These are phyloP conservation scores for Lemur catta DNA, from an alignment of 2,797 vertebrate genomes.

Conservation along the genomic window DNA sequence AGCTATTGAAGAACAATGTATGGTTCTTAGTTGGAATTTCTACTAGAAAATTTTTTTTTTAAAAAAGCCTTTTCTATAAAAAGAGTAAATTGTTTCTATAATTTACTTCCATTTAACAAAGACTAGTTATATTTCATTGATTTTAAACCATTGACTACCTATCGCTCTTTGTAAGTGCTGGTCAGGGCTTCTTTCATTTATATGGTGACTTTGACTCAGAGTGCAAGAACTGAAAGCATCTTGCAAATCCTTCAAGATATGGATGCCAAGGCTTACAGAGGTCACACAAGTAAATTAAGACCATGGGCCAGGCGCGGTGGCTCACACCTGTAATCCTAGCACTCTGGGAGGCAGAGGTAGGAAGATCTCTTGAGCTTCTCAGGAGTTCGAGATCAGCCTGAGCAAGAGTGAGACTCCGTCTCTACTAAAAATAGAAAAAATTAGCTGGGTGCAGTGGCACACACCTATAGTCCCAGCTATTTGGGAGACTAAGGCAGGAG, in stretches of 20 bases:
- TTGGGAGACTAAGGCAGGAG: neutral
- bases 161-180: neutral
- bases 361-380: too few relatives aligned
- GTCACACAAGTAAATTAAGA: neutral
- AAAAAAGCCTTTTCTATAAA: neutral
- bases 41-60: neutral
- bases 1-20: neutral
- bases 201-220: neutral
- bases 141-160: neutral
- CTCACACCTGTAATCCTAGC: too few relatives aligned
- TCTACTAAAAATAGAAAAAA: too few relatives aligned
- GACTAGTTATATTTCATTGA: neutral
- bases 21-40: neutral
- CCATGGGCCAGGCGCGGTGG: too few relatives aligned
- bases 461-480: neutral
- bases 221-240: neutral
- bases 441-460: too few relatives aligned
- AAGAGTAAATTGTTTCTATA: slow-evolving; percentile 20
- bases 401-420: too few relatives aligned
- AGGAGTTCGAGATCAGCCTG: too few relatives aligned
- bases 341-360: too few relatives aligned
- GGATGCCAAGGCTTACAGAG: neutral
- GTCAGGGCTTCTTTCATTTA: neutral
- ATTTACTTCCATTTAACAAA: slow-evolving; percentile 22
- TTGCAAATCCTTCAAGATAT: neutral